Evolutionary conservation across 2,113 vertebrate genomes (phyloP), one percentile per base, ranked within the genome.

Genomic region (Megaceryle maxima): DNA sequence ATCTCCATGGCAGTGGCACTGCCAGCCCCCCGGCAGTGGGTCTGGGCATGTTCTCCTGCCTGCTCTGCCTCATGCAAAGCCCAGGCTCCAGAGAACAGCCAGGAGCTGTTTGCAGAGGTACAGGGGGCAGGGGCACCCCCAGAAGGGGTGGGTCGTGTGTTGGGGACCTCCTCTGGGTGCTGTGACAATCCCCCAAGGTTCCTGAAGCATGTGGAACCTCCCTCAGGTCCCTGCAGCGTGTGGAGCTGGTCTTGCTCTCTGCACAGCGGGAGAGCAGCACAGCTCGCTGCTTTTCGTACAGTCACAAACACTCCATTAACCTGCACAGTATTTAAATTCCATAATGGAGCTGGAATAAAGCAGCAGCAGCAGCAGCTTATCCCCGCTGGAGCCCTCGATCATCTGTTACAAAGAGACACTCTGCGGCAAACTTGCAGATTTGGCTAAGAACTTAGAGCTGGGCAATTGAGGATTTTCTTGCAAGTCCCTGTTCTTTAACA

Each of bases 91-190:
- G 50, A 22, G 60, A 39, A 35, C 53, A 16, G 73, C 50, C 50
- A 1, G 4, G 2, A 9, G 56, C 31, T 8, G 4, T 37, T 25
- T 44, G 26, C 0, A 2, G 48, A 18, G 31, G 66, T n/a, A 20
- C 26, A 9, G 78, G 41, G 0, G 11, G 29, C 9, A 29, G 68
- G 68, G 33, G 10, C 26, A 25, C 59, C 48, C 51, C 46, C 1
- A 2, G 37, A 24, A 15, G 4, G 55, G 51, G 51, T 46, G 44
- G 11, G 37, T 17, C 12, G 2, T 25, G 6, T 31, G 55, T 46
- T 63, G 33, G 66, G 55, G 35, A 41, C 73, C 55, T 26, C 46
- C 20, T 33, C 1, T 0, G 5, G 55, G 31, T 28, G 51, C 69
- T 50, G 69, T 2, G 12, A 60, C 8, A 25, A 39, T 5, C 26